Evolutionary conservation across 2,113 vertebrate species (phyloP).

Genomic region (Fukomys damarensis): DNA sequence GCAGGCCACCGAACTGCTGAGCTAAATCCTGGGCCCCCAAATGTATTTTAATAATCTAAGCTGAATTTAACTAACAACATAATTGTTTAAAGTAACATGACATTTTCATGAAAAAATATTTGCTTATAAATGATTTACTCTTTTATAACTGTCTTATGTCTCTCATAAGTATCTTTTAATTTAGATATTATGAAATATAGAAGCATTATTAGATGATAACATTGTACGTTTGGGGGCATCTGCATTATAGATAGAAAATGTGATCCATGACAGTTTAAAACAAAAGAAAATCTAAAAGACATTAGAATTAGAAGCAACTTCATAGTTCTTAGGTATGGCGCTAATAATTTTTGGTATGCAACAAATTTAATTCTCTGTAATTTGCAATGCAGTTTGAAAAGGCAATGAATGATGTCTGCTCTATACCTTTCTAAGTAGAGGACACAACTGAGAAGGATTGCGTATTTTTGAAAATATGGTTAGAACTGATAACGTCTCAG

Average conservation of each 20-base stretch:
- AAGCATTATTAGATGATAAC: neutral
- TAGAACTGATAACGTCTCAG: constrained; percentile 39
- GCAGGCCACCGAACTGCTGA: no score
- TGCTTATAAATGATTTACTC: constrained; percentile 22
- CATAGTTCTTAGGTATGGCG: constrained; percentile 51
- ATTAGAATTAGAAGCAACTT: constrained; percentile 47
- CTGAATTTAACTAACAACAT: constrained; percentile 31
- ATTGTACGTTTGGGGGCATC: neutral
- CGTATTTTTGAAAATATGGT: neutral
- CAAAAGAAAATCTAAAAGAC: constrained; percentile 39
- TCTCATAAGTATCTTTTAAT: neutral
- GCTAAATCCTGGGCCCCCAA: no score
- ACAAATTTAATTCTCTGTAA: constrained; percentile 50
- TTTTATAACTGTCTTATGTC: neutral
- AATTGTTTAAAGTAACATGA: constrained; percentile 10
- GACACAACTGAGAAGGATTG: constrained; percentile 9
- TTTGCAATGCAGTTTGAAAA: constrained; percentile 18
- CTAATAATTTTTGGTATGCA: constrained; percentile 34
- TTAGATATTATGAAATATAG: constrained; percentile 9
- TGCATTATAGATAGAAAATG: constrained; percentile 3
- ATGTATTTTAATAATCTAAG: constrained; percentile 15
- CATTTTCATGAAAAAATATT: constrained; percentile 10
- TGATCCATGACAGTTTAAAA: neutral
- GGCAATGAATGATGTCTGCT: constrained; percentile 26
- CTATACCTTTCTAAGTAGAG: constrained; percentile 58